These are phyloP conservation scores for Microtus pennsylvanicus DNA, from an alignment of 2,113 vertebrate species.

Conservation along the genomic window DNA sequence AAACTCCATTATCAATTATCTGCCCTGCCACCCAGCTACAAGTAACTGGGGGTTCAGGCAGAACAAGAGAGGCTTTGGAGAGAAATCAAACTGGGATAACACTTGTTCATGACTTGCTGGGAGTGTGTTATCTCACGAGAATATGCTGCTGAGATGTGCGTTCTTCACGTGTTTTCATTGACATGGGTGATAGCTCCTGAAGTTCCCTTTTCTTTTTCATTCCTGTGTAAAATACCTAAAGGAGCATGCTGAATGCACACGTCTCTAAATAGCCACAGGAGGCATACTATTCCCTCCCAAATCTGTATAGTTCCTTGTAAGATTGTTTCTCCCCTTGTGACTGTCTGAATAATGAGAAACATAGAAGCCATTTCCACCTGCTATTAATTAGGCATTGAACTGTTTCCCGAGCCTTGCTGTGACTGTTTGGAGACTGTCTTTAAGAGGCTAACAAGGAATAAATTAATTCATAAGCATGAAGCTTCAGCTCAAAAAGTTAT, in stretches of 20 bases:
- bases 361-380: background rate
- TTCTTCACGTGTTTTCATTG: conserved; percentile 93
- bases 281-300: conserved; percentile 84
- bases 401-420: background rate
- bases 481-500: background rate
- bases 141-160: conserved; percentile 87
- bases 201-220: conserved; percentile 94
- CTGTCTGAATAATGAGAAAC: background rate
- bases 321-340: conserved; percentile 81
- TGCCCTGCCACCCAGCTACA: conserved; percentile 80
- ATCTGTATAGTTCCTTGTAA: conserved; percentile 93
- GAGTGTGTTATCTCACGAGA: conserved; percentile 92
- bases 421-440: background rate
- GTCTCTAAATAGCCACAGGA: background rate
- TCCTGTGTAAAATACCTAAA: conserved; percentile 93
- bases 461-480: background rate
- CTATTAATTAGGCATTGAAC: background rate
- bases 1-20: conserved; percentile 90
- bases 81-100: conserved; percentile 91
- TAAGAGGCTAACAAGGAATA: background rate
- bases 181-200: conserved; percentile 92
- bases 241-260: conserved; percentile 88
- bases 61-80: conserved; percentile 89
- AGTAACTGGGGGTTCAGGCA: conserved; percentile 89
- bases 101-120: conserved; percentile 91